Evolutionary conservation across 2,888 invertebrate species (phyloP), one percentile per base, ranked within the genome.

Genomic region (Amiota minor): DNA sequence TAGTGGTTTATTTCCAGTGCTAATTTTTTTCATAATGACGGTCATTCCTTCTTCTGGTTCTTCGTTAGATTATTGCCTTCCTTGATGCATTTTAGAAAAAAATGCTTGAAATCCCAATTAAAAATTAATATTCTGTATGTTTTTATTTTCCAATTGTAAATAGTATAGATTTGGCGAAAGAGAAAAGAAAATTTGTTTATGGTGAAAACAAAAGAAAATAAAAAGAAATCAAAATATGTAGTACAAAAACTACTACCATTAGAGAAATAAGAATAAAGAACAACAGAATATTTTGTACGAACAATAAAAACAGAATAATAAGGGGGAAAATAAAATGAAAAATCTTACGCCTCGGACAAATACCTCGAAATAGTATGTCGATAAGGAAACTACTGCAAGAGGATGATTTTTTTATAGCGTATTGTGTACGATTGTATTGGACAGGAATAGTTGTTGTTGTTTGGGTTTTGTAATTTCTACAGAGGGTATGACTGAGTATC

Each of bases 321-420:
- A 70, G 71, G 74, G 78, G 77, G 69, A 74, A 77, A 76, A 70
- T 80, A 78, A 80, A 78, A 79, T 78, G 73, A 77, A 79, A 87
- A 82, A 82, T 84, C 86, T 88, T 88, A 88, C 88, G 89, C 88
- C 88, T 85, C 85, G 88, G 86, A 88, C 88, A 89, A 90, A 90
- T 90, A 90, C 90, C 90, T 90, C 90, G 89, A 89, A 90, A 90
- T 86, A 90, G 86, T 83, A 89, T 87, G 89, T 89, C 89, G 87
- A 90, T 89, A 86, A 90, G 89, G 87, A 90, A 90, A 89, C 89
- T 90, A 90, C 90, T 90, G 90, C 90, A 90, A 85, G 89, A 90
- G 85, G 90, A 89, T 86, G 90, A 90, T 89, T 90, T 90, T 86
- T 89, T 89, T 83, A 90, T 89, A 83, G 86, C 83, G 83, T 82